These are phyloP conservation scores for Dermolepida albohirtum DNA, from an alignment of 2,888 invertebrate genomes.

Conservation along the genomic window DNA sequence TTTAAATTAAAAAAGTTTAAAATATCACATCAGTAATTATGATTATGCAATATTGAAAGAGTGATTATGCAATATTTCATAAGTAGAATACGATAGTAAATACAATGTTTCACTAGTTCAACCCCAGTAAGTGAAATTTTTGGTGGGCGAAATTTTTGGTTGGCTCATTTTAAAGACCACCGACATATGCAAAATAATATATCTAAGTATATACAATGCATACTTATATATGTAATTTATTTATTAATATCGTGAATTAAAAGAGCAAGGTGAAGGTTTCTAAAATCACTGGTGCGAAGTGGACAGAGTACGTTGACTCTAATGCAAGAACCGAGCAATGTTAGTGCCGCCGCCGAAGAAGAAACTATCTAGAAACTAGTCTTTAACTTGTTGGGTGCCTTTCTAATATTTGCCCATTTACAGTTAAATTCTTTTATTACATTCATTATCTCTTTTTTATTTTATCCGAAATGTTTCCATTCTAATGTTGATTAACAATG, in stretches of 20 bases:
- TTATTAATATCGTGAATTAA: conserved; percentile 33
- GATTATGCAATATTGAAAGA: no score
- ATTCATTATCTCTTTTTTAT: conserved; percentile 1
- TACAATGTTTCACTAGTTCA: no score
- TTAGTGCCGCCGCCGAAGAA: conserved; percentile 5
- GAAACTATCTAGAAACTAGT: background rate
- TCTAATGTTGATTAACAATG: no score
- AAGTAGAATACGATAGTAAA: no score
- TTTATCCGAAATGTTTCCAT: background rate
- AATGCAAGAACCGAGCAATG: conserved; percentile 11
- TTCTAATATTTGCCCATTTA: conserved; percentile 22
- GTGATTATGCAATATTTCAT: no score
- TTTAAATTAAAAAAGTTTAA: no score
- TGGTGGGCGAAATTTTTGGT: no score
- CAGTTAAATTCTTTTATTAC: conserved; percentile 22
- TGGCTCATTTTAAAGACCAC: no score
- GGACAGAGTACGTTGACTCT: conserved; percentile 46
- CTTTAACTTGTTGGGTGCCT: conserved; percentile 11
- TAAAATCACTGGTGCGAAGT: conserved; percentile 48
- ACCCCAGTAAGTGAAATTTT: no score
- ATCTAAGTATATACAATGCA: background rate
- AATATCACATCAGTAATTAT: no score
- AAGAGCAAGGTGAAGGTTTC: conserved; percentile 53
- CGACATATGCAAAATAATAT: no score
- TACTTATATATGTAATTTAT: conserved; percentile 1